Base-by-base conservation (phyloP, 2,113 vertebrate genomes). In the Hippotragus niger region DNA sequence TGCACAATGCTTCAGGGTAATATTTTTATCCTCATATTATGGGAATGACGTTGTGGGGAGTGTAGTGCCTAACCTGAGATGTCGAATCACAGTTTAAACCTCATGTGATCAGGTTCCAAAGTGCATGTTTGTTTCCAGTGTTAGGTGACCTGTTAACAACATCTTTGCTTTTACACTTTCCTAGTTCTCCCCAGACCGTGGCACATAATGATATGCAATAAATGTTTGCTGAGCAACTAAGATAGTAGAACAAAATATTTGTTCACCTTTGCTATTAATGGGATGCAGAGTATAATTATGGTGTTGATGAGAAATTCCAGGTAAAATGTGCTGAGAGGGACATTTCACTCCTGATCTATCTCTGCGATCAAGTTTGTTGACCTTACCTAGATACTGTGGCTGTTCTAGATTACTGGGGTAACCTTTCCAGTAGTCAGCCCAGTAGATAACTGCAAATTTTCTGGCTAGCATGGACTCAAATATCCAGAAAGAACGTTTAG, bases 151-250 rank as follows among this genome's bases (percentile, higher is more conserved):
- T 93, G 11, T 91, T 91, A 55, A 40, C 14, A 84, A 33, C n/a
- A 21, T 82, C 91, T 88, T 91, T 86, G 81, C 43, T 88, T 91
- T 55, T 55, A 76, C 1, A 12, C 27, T 17, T 27, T 90, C 91
- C 29, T 21, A 8, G 8, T 67, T 93, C 64, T 96, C n/a, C 8
- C 40, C 14, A 55, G 52, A 90, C 40, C 2, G 33, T 92, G 87
- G 55, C 45, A 33, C 9, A 9, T 29, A 60, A 15, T 93, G 13
- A 95, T 60, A 81, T 80, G 13, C 9, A 78, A 91, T 84, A 71
- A 91, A 55, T 43, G 76, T 57, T 93, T 97, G 53, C 10, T 45
- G n/a, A 53, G 33, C 95, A 93, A 71, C 29, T 95, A 85, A 95
- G 40, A 78, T 0, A 88, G 21, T n/a, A 8, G 19, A 64, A 40